Evolutionary conservation across 2,113 vertebrate genomes (phyloP).

Genomic region (Nothocercus nigrocapillus): DNA sequence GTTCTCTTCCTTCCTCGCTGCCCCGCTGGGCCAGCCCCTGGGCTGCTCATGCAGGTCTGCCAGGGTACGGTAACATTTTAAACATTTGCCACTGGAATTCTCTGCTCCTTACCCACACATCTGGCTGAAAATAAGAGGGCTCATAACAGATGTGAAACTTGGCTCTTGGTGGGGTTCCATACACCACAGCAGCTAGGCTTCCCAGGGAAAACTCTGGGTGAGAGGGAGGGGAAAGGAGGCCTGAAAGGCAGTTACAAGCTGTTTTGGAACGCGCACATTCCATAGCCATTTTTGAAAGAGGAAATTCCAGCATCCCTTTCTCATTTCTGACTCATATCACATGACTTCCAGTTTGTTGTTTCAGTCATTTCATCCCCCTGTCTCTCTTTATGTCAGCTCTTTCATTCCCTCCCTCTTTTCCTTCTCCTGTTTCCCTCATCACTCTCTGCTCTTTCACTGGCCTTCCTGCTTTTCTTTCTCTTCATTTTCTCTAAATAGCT

Average conservation of each 20-base stretch:
- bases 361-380: neutral
- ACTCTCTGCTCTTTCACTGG: neutral
- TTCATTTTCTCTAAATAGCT: neutral
- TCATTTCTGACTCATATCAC: neutral
- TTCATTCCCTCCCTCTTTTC: neutral
- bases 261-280: neutral
- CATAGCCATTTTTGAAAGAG: neutral
- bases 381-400: neutral
- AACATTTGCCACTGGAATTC: neutral
- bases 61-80: neutral
- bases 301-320: neutral
- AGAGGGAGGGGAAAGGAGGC: neutral
- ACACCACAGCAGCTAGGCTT: neutral
- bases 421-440: neutral
- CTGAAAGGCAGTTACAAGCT: neutral
- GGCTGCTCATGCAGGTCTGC: neutral
- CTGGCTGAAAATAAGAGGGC: neutral
- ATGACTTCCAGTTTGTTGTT: neutral
- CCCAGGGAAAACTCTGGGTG: neutral
- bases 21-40: neutral
- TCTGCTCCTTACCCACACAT: neutral
- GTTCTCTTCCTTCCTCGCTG: neutral
- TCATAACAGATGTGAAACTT: neutral
- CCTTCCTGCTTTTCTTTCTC: neutral
- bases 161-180: neutral